Evolutionary conservation across 2,888 invertebrate genomes (phyloP).

Genomic region (Liopterus haemorrhoidalis): DNA sequence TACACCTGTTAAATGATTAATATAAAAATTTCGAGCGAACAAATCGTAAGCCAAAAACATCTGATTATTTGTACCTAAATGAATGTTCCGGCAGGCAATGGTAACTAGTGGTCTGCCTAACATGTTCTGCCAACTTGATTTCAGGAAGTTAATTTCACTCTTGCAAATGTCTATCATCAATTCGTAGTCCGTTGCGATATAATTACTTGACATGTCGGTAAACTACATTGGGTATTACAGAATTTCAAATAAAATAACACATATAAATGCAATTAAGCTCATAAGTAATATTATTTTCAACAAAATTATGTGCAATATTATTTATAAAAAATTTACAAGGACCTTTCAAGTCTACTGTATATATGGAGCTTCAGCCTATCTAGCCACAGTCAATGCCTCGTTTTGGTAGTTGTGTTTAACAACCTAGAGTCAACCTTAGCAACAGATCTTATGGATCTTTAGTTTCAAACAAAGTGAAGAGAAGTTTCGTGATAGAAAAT

Average conservation of each 20-base stretch:
- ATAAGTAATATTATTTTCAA: constrained; percentile 18
- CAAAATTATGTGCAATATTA: constrained; percentile 8
- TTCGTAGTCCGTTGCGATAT: constrained; percentile 96
- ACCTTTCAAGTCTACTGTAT: no score
- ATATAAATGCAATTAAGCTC: constrained; percentile 19
- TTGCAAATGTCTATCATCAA: constrained; percentile 96
- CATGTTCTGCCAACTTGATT: constrained; percentile 97
- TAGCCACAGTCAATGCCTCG: no score
- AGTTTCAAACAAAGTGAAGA: no score
- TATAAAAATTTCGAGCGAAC: constrained; percentile 33
- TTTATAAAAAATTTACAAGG: constrained; percentile 2
- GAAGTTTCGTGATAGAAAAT: no score
- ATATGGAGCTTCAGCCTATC: no score
- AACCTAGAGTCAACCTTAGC: no score
- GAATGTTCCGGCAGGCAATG: constrained; percentile 79
- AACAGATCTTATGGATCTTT: no score
- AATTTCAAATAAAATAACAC: constrained; percentile 16
- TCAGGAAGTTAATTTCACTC: constrained; percentile 95
- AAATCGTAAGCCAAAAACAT: no score
- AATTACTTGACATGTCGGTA: constrained; percentile 96
- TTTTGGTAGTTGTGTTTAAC: no score
- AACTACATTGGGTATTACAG: constrained; percentile 55
- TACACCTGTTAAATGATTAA: constrained; percentile 8
- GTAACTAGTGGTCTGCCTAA: constrained; percentile 94
- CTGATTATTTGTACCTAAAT: constrained; percentile 68